Conservation (phyloP, 2,888 invertebrate genomes). For the Tipula vernalis region DNA sequence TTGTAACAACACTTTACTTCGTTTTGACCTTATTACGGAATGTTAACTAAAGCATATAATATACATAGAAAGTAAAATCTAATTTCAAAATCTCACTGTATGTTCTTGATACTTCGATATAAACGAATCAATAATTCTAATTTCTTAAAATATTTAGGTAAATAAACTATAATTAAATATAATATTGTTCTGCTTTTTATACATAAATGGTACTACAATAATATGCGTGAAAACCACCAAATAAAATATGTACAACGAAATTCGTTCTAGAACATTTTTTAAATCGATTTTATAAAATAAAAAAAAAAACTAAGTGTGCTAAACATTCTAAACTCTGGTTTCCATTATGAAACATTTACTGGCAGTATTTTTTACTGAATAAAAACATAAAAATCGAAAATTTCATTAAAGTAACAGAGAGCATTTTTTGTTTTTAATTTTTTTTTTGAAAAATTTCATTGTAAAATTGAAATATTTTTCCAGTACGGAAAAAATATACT, state of each 20-base stretch:
- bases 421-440: too few species aligned
- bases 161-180: neutral
- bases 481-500: too few species aligned
- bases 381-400: too few species aligned
- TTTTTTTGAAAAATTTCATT: too few species aligned
- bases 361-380: too few species aligned
- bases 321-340: too few species aligned
- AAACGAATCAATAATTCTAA: neutral
- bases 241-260: neutral
- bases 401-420: too few species aligned
- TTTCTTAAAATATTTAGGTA: neutral
- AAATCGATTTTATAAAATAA: neutral
- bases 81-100: neutral
- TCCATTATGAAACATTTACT: too few species aligned
- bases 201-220: neutral
- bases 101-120: neutral
- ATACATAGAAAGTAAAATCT: neutral
- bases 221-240: neutral
- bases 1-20: neutral
- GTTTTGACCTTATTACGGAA: neutral
- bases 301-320: too few species aligned
- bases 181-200: neutral
- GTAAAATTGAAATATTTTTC: too few species aligned
- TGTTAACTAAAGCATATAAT: neutral
- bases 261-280: neutral